Conservation (phyloP, 2,113 vertebrate genomes). For the Saimiri boliviensis region DNA sequence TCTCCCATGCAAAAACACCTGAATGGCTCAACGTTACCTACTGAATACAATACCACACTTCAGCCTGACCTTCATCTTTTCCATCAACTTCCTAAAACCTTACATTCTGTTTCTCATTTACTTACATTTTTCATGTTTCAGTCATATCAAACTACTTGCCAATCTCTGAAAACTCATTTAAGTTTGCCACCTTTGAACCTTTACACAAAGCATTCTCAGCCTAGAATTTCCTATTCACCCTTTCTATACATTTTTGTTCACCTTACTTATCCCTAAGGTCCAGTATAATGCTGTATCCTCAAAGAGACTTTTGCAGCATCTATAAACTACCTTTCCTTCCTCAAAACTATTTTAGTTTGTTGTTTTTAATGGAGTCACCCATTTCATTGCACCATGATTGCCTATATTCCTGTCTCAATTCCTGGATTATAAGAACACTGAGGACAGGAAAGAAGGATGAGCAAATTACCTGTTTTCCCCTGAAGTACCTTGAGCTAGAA, state of each 20-base stretch:
- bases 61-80: not conserved
- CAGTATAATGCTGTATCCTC: not conserved
- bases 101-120: not conserved
- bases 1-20: not conserved
- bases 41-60: not conserved
- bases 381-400: not conserved
- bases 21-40: not conserved
- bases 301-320: not conserved
- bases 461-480: not conserved
- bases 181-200: not conserved
- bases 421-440: not conserved
- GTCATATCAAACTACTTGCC: not conserved
- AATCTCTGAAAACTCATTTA: not conserved
- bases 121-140: not conserved
- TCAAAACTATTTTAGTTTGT: not conserved
- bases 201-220: not conserved
- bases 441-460: not conserved
- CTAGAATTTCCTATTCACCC: not conserved
- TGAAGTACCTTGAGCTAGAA: not conserved
- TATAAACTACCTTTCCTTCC: not conserved
- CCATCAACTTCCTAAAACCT: not conserved
- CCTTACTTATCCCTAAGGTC: not conserved
- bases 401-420: not conserved
- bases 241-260: not conserved
- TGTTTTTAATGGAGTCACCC: not conserved